Evolutionary conservation across 2,113 vertebrate species (phyloP).

Genomic region (Bothrops jararaca): DNA sequence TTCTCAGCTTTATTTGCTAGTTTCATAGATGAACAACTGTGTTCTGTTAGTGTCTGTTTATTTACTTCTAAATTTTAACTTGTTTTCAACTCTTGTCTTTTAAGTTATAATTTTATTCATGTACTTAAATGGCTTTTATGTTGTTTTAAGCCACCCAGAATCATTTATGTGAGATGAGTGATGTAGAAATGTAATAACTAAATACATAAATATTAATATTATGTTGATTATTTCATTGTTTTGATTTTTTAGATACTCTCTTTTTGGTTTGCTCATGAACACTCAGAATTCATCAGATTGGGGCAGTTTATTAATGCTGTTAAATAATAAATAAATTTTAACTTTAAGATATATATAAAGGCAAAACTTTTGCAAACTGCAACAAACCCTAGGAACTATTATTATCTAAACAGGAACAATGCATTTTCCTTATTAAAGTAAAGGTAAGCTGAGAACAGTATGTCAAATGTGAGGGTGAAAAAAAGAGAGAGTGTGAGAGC

Average conservation of each 20-base stretch:
- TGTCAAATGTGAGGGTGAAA: neutral
- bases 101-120: no score
- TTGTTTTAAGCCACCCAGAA: neutral
- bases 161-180: neutral
- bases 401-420: constrained; percentile 1
- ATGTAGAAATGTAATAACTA: neutral
- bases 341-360: neutral
- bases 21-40: neutral
- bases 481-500: constrained; percentile 23
- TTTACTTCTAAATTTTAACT: no score
- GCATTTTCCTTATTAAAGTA: neutral
- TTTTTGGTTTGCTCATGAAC: neutral
- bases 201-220: neutral
- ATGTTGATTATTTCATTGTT: neutral
- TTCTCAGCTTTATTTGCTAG: neutral
- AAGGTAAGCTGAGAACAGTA: neutral
- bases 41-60: neutral
- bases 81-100: no score
- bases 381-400: neutral
- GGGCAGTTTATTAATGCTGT: neutral
- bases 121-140: no score
- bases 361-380: neutral
- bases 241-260: neutral
- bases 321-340: neutral
- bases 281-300: neutral